Base-by-base conservation (phyloP, 2,888 invertebrate genomes). In the Chouioia cunea region DNA sequence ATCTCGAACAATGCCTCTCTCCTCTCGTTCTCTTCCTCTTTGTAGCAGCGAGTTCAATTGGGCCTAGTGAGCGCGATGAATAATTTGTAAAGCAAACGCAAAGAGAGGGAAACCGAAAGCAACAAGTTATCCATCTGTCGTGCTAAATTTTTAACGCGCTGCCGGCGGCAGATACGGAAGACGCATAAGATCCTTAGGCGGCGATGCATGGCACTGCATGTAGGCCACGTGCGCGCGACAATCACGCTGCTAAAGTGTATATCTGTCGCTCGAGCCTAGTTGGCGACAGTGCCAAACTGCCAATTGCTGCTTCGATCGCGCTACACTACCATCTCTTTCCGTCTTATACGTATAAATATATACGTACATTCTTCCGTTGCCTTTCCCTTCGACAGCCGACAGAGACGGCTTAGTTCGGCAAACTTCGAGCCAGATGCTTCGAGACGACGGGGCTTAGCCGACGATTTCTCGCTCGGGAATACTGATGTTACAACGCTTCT, bases 61-160 rank as follows among this genome's bases (percentile, higher is more conserved):
- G 27, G 27, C 36, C 1, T 36, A 36, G 36, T 12, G 36, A 27
- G 27, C 27, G 27, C 6, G 27, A 27, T 10, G 36, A 36, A 36
- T 36, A 10, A 36, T 10, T 47, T n/a, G 47, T 47, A 10, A 22
- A 16, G 46, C 16, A 14, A n/a, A 3, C 23, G 8, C 15, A 12
- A 2, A 8, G 15, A 22, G 20, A 16, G 18, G 1, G 14, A 18
- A 2, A 20, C 12, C 10, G 36, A 8, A 12, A 20, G 65, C 65
- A 65, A 65, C 65, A 65, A 65, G 65, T 65, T 65, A 65, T 52
- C 57, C 48, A 54, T 57, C 65, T 57, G 58, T 44, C 44, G 50
- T 16, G 47, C 15, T 65, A 47, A 56, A 56, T 65, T 65, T 62
- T 62, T 62, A 52, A 62, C 50, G 20, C n/a, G 36, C 23, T 23